Evolutionary conservation across 2,797 vertebrate species (phyloP), one percentile per base, ranked within the genome.

Genomic region (Intellagama lesueurii): DNA sequence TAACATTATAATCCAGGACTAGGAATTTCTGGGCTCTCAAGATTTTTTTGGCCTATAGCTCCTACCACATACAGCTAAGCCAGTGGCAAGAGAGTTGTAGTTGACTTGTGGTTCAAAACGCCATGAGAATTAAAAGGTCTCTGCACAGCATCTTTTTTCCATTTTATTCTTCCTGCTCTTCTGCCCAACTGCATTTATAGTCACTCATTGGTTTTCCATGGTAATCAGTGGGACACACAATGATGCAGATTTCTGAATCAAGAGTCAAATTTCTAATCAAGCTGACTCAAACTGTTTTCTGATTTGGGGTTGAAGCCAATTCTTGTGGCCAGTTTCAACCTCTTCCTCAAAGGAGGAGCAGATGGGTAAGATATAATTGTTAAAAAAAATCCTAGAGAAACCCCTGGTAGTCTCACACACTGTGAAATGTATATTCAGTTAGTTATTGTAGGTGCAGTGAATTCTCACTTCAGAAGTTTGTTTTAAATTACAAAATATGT

Each of bases 401-500:
- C 52, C 16, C 5, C 14, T 30, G 6, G 28, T 75, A 32, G n/a
- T 30, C 81, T 44, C 52, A 47, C 47, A 44, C 44, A 64, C 64
- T 87, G 77, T 66, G 40, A 52, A 19, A 24, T 16, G 14, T 69
- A 40, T 52, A 0, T 3, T 5, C 0, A 76, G 68, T 64, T 83
- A 79, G 22, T 88, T 94, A 30, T 8, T 14, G 72, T 92, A 56
- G 76, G 17, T 87, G 75, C 40, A 77, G 47, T 24, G 78, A 28
- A 24, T 79, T 90, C 90, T 82, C 2, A 75, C 32, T 86, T 47
- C n/a, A 76, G 30, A 56, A 92, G 81, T 90, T 11, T 11, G 60
- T 90, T 87, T 89, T 93, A 26, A 81, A 56, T 82, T 56, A n/a
- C 2, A 90, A 86, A 82, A 80, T 89, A 91, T 86, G 22, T 87